phyloP scores from a whole-genome alignment of 1,140 invertebrate genomes.

The Zophobas atratus region DNA sequence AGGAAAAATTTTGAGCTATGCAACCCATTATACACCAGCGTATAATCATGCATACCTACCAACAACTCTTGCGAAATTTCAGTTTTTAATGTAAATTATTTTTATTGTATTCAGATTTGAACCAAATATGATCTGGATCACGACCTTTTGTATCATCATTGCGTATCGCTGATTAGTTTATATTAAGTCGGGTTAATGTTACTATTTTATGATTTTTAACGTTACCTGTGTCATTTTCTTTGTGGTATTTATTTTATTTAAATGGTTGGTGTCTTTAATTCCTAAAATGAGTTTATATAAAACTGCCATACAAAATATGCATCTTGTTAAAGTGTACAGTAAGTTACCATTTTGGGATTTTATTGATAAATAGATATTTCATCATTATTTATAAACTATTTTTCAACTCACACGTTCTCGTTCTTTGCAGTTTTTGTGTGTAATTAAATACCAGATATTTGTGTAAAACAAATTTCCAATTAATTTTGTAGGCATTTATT shows the following conservation, averaged over 20 bases:
- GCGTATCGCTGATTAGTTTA: slow-evolving; percentile 29
- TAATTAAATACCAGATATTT: no score
- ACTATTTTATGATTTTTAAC: background rate
- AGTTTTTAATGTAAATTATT: slow-evolving; percentile 1
- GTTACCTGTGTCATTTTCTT: background rate
- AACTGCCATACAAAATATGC: slow-evolving; percentile 62
- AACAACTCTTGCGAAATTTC: background rate
- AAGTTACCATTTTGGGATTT: slow-evolving; percentile 42
- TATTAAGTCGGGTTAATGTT: slow-evolving; percentile 19
- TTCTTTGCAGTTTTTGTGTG: no score
- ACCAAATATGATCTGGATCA: slow-evolving; percentile 33
- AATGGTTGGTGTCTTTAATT: background rate
- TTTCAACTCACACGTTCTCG: no score
- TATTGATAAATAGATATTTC: no score
- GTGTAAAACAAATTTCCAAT: no score
- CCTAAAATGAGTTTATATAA: slow-evolving; percentile 64
- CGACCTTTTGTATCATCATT: slow-evolving; percentile 31
- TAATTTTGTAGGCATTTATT: no score
- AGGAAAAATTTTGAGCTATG: background rate
- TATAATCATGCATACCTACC: background rate
- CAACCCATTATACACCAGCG: slow-evolving; percentile 3
- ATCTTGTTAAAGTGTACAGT: slow-evolving; percentile 62
- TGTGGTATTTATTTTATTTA: background rate
- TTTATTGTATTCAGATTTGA: slow-evolving; percentile 38
- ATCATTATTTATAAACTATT: no score